Percentiles rank a stretch among this genome's conserved stretches.
phyloP scores from a whole-genome alignment of 2,797 vertebrate species.

The Gadopsis bispinosus region DNA sequence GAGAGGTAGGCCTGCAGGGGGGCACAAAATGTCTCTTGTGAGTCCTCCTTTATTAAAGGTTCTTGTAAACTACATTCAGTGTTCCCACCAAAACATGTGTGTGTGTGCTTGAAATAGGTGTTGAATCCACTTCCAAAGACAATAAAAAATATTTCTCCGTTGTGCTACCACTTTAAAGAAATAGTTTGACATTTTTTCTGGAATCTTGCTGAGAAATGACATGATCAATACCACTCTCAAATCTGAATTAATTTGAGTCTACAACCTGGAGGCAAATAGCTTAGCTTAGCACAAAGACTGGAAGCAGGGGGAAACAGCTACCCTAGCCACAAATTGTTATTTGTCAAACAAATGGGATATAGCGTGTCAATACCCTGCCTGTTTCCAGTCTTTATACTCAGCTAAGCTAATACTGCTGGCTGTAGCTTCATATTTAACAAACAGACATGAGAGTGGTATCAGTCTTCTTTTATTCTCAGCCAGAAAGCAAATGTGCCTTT shows the following conservation, averaged over 20 bases:
- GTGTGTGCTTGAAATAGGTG: neutral
- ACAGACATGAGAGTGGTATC: neutral
- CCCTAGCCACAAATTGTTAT: neutral
- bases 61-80: neutral
- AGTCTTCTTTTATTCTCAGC: neutral
- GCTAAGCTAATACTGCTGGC: neutral
- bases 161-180: neutral
- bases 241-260: neutral
- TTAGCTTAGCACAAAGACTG: slow-evolving; percentile 1
- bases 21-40: neutral
- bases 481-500: neutral
- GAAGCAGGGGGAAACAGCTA: too few species aligned
- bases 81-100: neutral
- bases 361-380: neutral
- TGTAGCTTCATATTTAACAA: neutral
- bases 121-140: neutral
- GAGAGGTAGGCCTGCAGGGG: slow-evolving; percentile 81
- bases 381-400: neutral
- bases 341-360: neutral
- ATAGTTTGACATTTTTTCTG: neutral
- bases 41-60: neutral
- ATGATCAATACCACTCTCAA: neutral
- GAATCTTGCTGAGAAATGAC: neutral
- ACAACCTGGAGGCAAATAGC: neutral
- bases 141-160: neutral